Conservation (phyloP, 2,888 invertebrate genomes). For the Caenorhabditis sp. region DNA sequence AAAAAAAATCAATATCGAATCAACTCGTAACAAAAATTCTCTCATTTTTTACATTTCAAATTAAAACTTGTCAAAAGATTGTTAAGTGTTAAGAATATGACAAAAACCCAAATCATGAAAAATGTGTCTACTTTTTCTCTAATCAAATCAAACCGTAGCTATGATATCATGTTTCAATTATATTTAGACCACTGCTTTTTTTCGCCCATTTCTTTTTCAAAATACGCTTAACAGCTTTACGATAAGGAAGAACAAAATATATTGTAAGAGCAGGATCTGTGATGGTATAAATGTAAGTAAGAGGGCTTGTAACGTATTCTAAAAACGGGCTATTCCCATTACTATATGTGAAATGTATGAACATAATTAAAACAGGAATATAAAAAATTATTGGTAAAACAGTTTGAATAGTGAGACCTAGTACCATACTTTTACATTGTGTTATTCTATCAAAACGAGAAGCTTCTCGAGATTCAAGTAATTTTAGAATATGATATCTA, state of each 20-base stretch:
- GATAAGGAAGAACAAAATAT: conserved; percentile 28
- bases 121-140: no score
- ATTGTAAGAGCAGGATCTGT: conserved; percentile 27
- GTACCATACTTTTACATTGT: conserved; percentile 28
- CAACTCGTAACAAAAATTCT: no score
- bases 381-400: conserved; percentile 18
- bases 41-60: no score
- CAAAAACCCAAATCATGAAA: no score
- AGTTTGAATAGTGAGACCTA: conserved; percentile 26
- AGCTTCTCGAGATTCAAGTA: no score
- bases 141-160: no score
- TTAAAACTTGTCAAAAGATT: no score
- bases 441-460: conserved; percentile 15
- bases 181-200: no score
- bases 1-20: no score
- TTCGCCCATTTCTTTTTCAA: no score
- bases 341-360: conserved; percentile 14
- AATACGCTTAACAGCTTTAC: conserved; percentile 6
- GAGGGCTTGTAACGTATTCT: conserved; percentile 19
- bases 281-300: conserved; percentile 18
- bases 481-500: conserved; percentile 19
- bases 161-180: no score
- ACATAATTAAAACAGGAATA: conserved; percentile 19
- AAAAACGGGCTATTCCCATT: conserved; percentile 7
- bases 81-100: no score